Evolutionary conservation across 2,113 vertebrate species (phyloP).

Genomic region (Vireo altiloquus): DNA sequence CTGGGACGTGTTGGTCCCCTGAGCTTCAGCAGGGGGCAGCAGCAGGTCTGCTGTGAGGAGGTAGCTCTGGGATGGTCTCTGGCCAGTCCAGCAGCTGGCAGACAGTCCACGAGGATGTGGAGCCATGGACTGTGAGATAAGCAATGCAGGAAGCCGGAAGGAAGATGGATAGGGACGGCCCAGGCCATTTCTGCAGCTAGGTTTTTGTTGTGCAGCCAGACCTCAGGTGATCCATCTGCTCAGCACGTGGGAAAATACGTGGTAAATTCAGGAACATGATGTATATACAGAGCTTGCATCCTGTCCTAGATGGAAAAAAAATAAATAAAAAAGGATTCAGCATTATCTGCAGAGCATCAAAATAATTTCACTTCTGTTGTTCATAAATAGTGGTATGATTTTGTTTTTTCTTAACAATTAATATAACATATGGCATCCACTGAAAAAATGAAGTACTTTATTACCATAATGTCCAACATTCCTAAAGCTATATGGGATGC

Average conservation of each 20-base stretch:
- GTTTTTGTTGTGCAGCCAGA: neutral
- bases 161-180: neutral
- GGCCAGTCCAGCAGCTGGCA: neutral
- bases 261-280: neutral
- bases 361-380: neutral
- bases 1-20: neutral
- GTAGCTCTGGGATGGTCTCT: neutral
- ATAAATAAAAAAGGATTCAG: neutral
- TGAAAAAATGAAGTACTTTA: neutral
- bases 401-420: neutral
- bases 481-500: neutral
- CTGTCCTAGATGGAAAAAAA: neutral
- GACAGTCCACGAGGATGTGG: neutral
- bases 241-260: neutral
- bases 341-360: neutral
- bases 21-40: neutral
- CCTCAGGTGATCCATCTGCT: neutral
- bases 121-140: neutral
- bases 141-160: neutral
- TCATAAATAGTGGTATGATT: neutral
- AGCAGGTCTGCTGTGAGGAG: neutral
- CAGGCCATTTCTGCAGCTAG: neutral
- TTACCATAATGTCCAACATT: neutral
- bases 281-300: neutral
- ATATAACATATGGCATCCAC: neutral